Percentiles rank a stretch among this genome's conserved stretches.
phyloP scores from a whole-genome alignment of 2,888 invertebrate genomes.

The Neoitamus cyanurus region DNA sequence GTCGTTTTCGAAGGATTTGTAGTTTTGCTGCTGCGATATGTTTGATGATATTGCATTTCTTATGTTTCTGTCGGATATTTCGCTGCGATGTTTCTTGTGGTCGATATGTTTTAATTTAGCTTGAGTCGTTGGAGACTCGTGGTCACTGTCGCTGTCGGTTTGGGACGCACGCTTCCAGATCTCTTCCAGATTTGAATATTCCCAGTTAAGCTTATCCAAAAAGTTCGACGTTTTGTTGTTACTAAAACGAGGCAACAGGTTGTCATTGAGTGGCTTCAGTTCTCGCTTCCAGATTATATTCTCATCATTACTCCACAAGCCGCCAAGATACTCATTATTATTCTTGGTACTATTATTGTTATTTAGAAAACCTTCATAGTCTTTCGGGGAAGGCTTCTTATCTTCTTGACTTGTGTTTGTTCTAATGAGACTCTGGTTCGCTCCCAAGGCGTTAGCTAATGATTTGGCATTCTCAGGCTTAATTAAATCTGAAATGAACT shows the following conservation, averaged over 20 bases:
- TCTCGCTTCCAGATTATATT: conserved; percentile 55
- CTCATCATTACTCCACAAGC: conserved; percentile 55
- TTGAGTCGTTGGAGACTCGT: not conserved
- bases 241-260: conserved; percentile 20
- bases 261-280: conserved; percentile 56
- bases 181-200: conserved; percentile 59
- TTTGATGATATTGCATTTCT: conserved; percentile 52
- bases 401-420: not conserved
- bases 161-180: conserved; percentile 56
- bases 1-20: conserved; percentile 38
- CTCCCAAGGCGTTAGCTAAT: conserved; percentile 55
- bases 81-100: conserved; percentile 21
- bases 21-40: conserved; percentile 38
- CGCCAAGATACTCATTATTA: conserved; percentile 53
- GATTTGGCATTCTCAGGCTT: conserved; percentile 58
- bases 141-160: conserved; percentile 44
- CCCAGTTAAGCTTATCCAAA: conserved; percentile 57
- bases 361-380: not conserved
- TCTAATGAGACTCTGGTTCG: not conserved
- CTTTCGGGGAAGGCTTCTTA: not conserved
- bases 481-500: conserved; percentile 60
- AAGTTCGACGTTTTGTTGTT: conserved; percentile 46
- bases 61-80: conserved; percentile 53
- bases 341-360: conserved; percentile 39
- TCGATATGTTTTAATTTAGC: conserved; percentile 42